phyloP scores from a whole-genome alignment of 2,888 invertebrate genomes.

The Myopa testacea region DNA sequence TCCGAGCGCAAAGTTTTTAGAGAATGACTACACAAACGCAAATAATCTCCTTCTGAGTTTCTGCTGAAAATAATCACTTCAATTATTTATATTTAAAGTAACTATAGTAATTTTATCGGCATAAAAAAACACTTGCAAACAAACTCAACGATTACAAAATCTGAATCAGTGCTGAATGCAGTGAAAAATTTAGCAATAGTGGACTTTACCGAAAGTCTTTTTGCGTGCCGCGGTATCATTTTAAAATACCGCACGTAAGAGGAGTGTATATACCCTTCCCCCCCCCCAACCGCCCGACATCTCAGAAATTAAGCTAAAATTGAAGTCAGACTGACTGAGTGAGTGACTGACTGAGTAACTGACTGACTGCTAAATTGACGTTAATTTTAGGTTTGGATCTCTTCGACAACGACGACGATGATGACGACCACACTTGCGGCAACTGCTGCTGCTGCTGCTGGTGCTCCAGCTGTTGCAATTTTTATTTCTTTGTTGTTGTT shows the following conservation, averaged over 20 bases:
- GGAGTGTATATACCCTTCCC: background rate
- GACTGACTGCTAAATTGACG: conserved; percentile 58
- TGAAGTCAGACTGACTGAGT: conserved; percentile 17
- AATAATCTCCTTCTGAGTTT: background rate
- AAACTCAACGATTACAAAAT: background rate
- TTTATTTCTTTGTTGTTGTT: conserved; percentile 18
- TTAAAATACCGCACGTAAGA: conserved; percentile 30
- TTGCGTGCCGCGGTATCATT: conserved; percentile 40
- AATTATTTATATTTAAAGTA: background rate
- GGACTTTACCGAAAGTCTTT: background rate
- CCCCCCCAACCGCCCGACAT: background rate
- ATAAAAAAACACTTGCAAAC: background rate
- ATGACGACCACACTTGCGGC: conserved; percentile 41
- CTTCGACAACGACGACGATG: conserved; percentile 41
- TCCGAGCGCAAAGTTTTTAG: background rate
- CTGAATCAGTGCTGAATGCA: background rate
- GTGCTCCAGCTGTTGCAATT: background rate
- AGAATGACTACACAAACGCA: too few species aligned
- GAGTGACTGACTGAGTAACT: conserved; percentile 28
- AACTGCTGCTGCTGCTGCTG: conserved; percentile 28
- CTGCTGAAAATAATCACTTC: background rate
- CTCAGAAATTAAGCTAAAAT: background rate
- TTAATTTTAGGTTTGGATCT: conserved; percentile 56
- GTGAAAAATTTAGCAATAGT: too few species aligned
- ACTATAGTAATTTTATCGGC: conserved; percentile 16